Base-by-base conservation (phyloP, 2,797 vertebrate species). In the Platalea minor region DNA sequence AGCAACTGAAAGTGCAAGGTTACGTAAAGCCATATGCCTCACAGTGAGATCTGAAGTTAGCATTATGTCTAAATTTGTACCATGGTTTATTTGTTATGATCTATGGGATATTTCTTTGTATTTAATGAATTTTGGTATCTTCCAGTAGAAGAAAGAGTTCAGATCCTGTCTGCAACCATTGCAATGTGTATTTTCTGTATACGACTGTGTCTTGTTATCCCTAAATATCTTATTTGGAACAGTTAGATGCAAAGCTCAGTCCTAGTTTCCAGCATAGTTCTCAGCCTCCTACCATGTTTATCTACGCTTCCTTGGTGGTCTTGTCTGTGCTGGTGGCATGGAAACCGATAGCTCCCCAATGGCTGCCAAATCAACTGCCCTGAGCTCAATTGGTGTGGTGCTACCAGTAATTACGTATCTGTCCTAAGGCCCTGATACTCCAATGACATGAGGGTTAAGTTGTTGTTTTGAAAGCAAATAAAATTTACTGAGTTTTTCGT, bases 231-330 rank as follows among this genome's bases (percentile, higher is more conserved):
- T 80, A 26, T 72, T 94, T 89, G 72, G 87, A 89, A 54, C 56
- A 65, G 28, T 68, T 11, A 85, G 83, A 67, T 46, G 63, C 85
- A 93, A 83, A 95, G 31, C 79, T 94, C 63, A 57, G 28, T 33
- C 69, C 64, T 37, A 6, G 65, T 73, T 95, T 88, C 74, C 73
- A 92, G 67, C 45, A 18, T 39, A 72, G 60, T 70, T 93, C 78
- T 89, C 85, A 70, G 92, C 63, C 54, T 93, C 67, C 85, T 95
- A 13, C 89, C 76, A 70, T 88, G 78, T 97, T 97, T 97, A 94
- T 96, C 93, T 96, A 7, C 2, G 10, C 88, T 91, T 79, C 93
- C 70, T 82, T 92, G 96, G 96, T 96, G 96, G 96, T 95, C 96
- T 86, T 65, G 54, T 82, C 85, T 69, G 39, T 89, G 69, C 94